phyloP scores from a whole-genome alignment of 2,797 vertebrate genomes.

The Mormyrus hasselquistii region DNA sequence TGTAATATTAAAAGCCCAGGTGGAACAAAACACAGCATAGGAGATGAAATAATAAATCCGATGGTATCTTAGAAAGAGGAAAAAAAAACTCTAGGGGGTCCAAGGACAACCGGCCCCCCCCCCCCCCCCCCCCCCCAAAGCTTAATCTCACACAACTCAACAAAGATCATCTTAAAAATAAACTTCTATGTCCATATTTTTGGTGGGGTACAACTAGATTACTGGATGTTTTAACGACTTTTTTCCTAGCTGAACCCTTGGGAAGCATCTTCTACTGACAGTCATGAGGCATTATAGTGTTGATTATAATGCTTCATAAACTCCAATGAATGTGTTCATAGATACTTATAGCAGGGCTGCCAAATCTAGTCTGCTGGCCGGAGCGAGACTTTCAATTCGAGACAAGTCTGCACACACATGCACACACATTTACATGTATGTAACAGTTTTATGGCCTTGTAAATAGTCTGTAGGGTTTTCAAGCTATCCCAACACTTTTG shows the following conservation, averaged over 20 bases:
- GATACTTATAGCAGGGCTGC: background rate
- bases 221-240: background rate
- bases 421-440: background rate
- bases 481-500: background rate
- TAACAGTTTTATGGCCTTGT: background rate
- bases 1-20: background rate
- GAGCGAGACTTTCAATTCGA: background rate
- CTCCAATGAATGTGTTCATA: background rate
- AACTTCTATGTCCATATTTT: background rate
- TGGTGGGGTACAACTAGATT: background rate
- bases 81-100: background rate
- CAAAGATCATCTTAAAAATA: background rate
- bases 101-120: background rate
- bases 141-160: background rate
- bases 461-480: background rate
- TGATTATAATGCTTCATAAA: background rate
- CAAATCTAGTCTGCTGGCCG: background rate
- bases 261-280: background rate
- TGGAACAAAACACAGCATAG: background rate
- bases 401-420: background rate
- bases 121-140: background rate
- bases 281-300: background rate
- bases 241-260: background rate
- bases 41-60: background rate
- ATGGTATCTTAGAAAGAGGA: background rate